Evolutionary conservation across 2,797 vertebrate genomes (phyloP).

Genomic region (Rousettus madagascariensis): DNA sequence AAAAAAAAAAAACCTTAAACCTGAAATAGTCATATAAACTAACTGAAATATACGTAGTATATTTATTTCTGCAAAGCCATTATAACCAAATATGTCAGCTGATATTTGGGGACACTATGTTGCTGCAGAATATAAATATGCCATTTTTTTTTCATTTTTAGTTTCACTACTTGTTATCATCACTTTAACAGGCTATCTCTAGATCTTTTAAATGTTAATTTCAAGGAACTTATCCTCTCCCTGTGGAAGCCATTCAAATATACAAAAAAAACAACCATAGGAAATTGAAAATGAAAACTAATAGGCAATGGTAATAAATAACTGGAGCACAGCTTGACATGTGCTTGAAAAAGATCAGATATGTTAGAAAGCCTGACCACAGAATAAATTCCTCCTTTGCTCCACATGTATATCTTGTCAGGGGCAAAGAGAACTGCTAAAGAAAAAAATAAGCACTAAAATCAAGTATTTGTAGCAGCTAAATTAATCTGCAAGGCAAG

Average conservation of each 20-base stretch:
- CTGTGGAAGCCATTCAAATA: conserved; percentile 72
- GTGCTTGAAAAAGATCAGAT: conserved; percentile 63
- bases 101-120: conserved; percentile 11
- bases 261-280: conserved; percentile 53
- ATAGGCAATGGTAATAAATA: conserved; percentile 73
- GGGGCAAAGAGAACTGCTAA: conserved; percentile 2
- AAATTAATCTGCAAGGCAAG: conserved; percentile 50
- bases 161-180: conserved; percentile 47
- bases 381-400: conserved; percentile 69
- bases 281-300: conserved; percentile 76
- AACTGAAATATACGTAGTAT: neutral
- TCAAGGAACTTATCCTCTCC: conserved; percentile 64
- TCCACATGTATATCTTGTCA: conserved; percentile 51
- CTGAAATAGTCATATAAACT: conserved; percentile 16
- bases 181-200: conserved; percentile 71
- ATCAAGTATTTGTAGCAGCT: conserved; percentile 3
- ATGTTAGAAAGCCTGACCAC: conserved; percentile 48
- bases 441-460: conserved; percentile 38
- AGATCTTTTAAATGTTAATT: conserved; percentile 68
- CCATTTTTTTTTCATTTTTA: conserved; percentile 49
- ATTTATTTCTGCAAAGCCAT: conserved; percentile 27
- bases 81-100: neutral
- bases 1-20: neutral
- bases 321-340: conserved; percentile 63
- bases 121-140: neutral